phyloP scores from a whole-genome alignment of 2,888 invertebrate genomes.

The Arge pagana region DNA sequence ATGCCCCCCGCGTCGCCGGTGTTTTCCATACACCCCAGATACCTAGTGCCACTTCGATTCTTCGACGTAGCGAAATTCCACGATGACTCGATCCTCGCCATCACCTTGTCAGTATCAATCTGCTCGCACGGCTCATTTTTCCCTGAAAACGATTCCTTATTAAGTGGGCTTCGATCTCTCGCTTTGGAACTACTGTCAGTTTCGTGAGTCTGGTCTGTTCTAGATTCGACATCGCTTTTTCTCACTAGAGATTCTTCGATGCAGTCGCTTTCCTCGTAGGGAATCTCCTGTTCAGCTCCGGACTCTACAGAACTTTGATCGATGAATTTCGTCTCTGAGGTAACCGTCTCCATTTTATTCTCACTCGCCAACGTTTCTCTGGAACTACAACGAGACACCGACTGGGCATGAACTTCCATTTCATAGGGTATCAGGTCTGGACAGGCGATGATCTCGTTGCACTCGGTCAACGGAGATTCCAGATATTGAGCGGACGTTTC shows the following conservation, averaged over 20 bases:
- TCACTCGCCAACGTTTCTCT: conserved; percentile 16
- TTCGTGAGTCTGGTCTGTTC: conserved; percentile 30
- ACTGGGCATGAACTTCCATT: conserved; percentile 34
- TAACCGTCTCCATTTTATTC: conserved; percentile 33
- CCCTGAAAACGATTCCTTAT: not conserved
- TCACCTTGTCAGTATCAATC: not conserved
- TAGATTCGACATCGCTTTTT: conserved; percentile 22
- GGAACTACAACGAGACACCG: conserved; percentile 5
- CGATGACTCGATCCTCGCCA: too few relatives aligned
- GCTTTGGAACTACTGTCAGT: conserved; percentile 31
- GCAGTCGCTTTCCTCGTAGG: conserved; percentile 14
- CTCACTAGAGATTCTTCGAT: conserved; percentile 6
- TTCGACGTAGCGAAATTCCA: too few relatives aligned
- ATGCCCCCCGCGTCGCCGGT: conserved; percentile 37
- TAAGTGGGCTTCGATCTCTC: conserved; percentile 9
- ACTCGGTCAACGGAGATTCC: conserved; percentile 53
- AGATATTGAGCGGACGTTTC: conserved; percentile 52
- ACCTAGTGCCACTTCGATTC: not conserved
- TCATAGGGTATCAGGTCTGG: conserved; percentile 50
- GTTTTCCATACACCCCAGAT: not conserved
- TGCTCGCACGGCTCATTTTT: too few relatives aligned
- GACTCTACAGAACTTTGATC: conserved; percentile 54
- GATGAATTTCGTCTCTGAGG: conserved; percentile 46
- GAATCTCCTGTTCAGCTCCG: conserved; percentile 42
- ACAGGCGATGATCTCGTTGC: conserved; percentile 45